phyloP scores from a whole-genome alignment of 2,113 vertebrate species.

The Nibea albiflora region DNA sequence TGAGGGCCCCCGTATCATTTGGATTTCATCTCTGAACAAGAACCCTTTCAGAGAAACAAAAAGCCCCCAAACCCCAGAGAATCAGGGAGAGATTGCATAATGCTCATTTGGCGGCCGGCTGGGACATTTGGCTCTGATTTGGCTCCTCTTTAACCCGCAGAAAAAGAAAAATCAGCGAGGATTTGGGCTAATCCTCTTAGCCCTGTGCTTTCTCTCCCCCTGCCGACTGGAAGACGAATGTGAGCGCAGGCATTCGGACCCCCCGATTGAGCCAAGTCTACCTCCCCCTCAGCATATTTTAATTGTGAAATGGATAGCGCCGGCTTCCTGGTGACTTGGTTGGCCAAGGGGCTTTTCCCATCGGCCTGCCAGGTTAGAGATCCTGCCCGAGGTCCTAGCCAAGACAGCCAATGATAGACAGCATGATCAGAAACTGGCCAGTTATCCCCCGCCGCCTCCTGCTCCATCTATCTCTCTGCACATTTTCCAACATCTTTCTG shows the following conservation, averaged over 20 bases:
- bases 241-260: constrained; percentile 49
- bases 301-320: constrained; percentile 59
- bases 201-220: constrained; percentile 66
- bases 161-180: constrained; percentile 75
- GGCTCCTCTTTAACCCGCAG: constrained; percentile 65
- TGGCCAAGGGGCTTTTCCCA: constrained; percentile 34
- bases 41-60: constrained; percentile 68
- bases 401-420: constrained; percentile 31
- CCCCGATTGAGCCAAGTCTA: constrained; percentile 29
- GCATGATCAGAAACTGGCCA: constrained; percentile 29
- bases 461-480: constrained; percentile 1
- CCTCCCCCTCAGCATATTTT: constrained; percentile 52
- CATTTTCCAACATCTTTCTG: constrained; percentile 1
- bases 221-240: constrained; percentile 65
- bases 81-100: constrained; percentile 70
- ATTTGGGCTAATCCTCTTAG: constrained; percentile 79
- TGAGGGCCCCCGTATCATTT: constrained; percentile 51
- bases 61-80: constrained; percentile 59
- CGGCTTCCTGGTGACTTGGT: constrained; percentile 46
- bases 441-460: constrained; percentile 30
- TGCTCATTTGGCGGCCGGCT: constrained; percentile 68
- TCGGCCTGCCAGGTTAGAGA: constrained; percentile 32
- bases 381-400: constrained; percentile 29
- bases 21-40: constrained; percentile 71
- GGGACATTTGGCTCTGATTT: constrained; percentile 70